These are phyloP conservation scores for Dipodomys ordii DNA, from an alignment of 2,113 vertebrate species.

Conservation along the genomic window DNA sequence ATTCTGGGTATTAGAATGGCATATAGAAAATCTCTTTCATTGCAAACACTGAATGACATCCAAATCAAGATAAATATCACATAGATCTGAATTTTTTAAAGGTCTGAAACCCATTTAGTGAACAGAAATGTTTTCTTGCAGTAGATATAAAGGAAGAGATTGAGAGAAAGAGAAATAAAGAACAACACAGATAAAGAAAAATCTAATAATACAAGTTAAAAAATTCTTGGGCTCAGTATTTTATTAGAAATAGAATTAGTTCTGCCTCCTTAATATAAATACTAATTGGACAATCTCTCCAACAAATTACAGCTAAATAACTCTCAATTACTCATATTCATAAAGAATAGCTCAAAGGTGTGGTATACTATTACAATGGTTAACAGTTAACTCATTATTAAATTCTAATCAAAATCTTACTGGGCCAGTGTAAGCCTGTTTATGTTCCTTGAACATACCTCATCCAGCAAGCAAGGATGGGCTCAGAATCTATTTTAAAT, in stretches of 20 bases:
- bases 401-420: conserved; percentile 54
- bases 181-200: conserved; percentile 57
- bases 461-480: neutral
- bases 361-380: neutral
- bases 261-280: conserved; percentile 58
- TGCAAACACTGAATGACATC: conserved; percentile 80
- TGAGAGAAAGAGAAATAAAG: conserved; percentile 44
- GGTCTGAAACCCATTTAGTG: conserved; percentile 75
- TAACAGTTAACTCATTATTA: conserved; percentile 44
- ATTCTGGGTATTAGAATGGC: conserved; percentile 74
- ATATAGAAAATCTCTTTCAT: conserved; percentile 79
- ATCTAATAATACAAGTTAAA: conserved; percentile 58
- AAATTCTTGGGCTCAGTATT: conserved; percentile 62
- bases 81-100: conserved; percentile 75
- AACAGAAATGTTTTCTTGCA: conserved; percentile 72
- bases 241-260: conserved; percentile 61
- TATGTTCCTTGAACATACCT: neutral
- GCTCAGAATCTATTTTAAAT: neutral
- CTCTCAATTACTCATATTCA: conserved; percentile 48
- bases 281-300: conserved; percentile 61
- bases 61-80: conserved; percentile 83
- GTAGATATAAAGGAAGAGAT: neutral
- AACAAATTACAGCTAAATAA: conserved; percentile 42
- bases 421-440: conserved; percentile 8
- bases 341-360: conserved; percentile 14